Conservation (phyloP, 37 sponge, comb jelly and placozoan genomes). For the Crambe crambe region DNA sequence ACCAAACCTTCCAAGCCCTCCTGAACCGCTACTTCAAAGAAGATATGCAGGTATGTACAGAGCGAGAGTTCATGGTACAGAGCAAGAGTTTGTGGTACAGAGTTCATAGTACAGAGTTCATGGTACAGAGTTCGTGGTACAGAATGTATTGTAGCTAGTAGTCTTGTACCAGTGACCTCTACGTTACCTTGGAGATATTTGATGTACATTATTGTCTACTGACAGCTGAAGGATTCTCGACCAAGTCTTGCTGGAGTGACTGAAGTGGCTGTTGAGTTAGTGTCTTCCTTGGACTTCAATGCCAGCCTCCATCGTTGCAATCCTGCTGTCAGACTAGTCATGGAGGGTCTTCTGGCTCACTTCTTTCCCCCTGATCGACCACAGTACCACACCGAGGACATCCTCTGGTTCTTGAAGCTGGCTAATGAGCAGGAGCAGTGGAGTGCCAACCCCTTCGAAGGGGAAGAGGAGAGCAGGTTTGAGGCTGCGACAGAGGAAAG, state of each 20-base stretch:
- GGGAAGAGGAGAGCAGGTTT: background rate
- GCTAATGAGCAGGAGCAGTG: conserved; percentile 51
- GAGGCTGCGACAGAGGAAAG: background rate
- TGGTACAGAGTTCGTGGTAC: no score
- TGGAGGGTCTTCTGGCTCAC: conserved; percentile 52
- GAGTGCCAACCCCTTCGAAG: background rate
- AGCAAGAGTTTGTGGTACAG: no score
- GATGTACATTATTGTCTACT: no score
- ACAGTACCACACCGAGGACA: conserved; percentile 25
- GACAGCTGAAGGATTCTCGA: background rate
- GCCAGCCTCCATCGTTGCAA: background rate
- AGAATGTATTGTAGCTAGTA: no score
- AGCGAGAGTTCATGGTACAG: no score
- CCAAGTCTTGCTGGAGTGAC: conserved; percentile 16
- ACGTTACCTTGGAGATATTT: no score
- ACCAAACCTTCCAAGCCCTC: conserved; percentile 46
- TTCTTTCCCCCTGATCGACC: conserved; percentile 47
- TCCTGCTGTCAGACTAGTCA: background rate
- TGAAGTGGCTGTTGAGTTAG: conserved; percentile 25
- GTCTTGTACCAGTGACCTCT: no score
- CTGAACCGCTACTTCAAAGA: conserved; percentile 40
- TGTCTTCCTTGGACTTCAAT: background rate
- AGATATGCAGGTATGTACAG: conserved; percentile 29
- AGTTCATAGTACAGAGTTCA: no score
- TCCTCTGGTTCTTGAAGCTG: conserved; percentile 52